phyloP scores from a whole-genome alignment of 2,113 vertebrate species.

The Corydoras sp. region DNA sequence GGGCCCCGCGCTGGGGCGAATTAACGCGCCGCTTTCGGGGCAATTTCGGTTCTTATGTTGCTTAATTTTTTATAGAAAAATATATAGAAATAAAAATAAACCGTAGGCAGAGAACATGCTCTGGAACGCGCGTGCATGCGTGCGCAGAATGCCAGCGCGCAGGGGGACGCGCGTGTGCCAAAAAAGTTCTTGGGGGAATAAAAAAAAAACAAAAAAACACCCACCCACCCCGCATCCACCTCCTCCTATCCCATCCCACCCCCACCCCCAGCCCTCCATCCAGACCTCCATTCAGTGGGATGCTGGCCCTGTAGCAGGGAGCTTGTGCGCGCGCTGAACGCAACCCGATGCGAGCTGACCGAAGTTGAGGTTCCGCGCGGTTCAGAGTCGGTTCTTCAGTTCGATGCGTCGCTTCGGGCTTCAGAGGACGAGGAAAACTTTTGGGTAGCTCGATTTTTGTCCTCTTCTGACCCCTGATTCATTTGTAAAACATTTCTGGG shows the following conservation, averaged over 20 bases:
- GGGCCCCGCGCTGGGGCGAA: no score
- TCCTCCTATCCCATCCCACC: conserved; percentile 53
- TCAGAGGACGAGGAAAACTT: conserved; percentile 37
- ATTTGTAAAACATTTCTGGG: neutral
- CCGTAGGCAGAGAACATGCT: no score
- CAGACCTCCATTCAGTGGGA: conserved; percentile 64
- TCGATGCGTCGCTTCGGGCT: conserved; percentile 42
- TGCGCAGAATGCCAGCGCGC: conserved; percentile 63
- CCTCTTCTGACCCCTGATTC: neutral
- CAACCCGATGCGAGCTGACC: conserved; percentile 63
- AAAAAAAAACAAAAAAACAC: conserved; percentile 41
- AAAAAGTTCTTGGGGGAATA: conserved; percentile 52
- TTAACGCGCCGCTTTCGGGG: no score
- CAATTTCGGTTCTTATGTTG: no score
- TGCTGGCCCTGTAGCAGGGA: conserved; percentile 64
- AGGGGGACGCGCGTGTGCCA: conserved; percentile 54
- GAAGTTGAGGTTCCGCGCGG: conserved; percentile 26
- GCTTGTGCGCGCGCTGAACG: conserved; percentile 44
- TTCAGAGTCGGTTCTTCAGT: neutral
- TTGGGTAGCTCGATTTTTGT: conserved; percentile 7
- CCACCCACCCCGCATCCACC: conserved; percentile 23
- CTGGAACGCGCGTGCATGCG: conserved; percentile 56
- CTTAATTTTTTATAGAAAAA: no score
- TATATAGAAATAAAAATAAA: no score
- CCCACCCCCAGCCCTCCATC: conserved; percentile 53